Conservation (phyloP, 2,888 invertebrate genomes). For the Tachina lurida region DNA sequence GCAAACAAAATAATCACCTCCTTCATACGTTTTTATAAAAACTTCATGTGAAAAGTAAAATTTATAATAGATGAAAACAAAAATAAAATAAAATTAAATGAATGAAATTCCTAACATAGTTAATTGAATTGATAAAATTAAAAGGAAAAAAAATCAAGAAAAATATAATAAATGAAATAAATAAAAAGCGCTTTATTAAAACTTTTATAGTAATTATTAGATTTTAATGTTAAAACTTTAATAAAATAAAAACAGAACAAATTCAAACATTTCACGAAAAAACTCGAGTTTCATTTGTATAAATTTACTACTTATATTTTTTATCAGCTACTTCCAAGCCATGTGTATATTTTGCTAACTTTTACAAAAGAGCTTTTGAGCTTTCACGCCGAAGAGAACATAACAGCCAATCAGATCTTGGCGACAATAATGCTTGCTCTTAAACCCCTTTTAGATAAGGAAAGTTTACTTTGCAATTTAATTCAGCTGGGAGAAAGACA, state of each 20-base stretch:
- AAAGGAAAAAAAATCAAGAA: constrained; percentile 13
- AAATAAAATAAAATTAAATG: constrained; percentile 32
- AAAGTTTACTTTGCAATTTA: too few species aligned
- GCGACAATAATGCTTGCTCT: too few species aligned
- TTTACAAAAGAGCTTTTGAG: too few species aligned
- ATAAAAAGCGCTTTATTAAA: constrained; percentile 68
- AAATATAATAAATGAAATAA: constrained; percentile 52
- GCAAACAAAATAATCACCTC: constrained; percentile 7
- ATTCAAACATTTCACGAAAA: constrained; percentile 62
- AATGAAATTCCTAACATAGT: constrained; percentile 68
- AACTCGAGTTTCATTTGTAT: neutral
- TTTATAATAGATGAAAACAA: constrained; percentile 33
- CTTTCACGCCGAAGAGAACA: too few species aligned
- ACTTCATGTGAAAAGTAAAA: constrained; percentile 49
- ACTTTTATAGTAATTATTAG: constrained; percentile 71
- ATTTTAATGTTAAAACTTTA: constrained; percentile 70
- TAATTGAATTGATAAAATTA: constrained; percentile 68
- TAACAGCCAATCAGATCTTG: too few species aligned
- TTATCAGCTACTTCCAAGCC: too few species aligned
- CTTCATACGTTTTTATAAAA: constrained; percentile 48
- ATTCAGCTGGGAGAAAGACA: too few species aligned
- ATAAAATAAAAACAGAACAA: constrained; percentile 50
- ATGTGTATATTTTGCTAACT: too few species aligned
- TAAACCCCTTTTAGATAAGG: too few species aligned
- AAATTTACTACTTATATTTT: neutral